These are phyloP conservation scores for Pogonognathellus flavescens DNA, from an alignment of 1,140 invertebrate species.

Conservation along the genomic window DNA sequence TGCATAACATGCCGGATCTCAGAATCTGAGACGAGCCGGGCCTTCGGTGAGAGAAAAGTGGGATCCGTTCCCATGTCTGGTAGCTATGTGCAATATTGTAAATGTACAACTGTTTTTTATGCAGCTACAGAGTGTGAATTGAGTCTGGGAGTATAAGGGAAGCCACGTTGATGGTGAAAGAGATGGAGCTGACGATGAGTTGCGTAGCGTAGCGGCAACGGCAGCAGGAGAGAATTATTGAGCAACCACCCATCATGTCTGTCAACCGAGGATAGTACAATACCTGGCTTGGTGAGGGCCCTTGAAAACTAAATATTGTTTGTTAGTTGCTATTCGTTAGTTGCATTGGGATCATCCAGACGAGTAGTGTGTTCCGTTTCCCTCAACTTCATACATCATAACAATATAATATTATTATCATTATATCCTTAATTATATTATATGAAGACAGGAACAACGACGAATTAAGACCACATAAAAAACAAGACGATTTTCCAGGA, in stretches of 20 bases:
- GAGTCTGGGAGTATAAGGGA: neutral
- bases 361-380: constrained; percentile 47
- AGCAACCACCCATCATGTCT: constrained; percentile 42
- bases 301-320: constrained; percentile 25
- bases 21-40: no score
- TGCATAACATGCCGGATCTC: no score
- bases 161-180: constrained; percentile 36
- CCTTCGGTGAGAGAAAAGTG: no score
- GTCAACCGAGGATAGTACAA: constrained; percentile 12
- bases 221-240: constrained; percentile 41
- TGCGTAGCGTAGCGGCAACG: constrained; percentile 12
- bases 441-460: no score
- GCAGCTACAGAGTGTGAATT: no score
- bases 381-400: neutral
- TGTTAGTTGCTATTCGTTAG: constrained; percentile 46
- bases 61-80: no score
- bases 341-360: constrained; percentile 44
- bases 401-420: no score
- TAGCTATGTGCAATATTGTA: no score
- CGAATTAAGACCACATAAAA: no score
- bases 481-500: no score
- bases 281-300: constrained; percentile 46
- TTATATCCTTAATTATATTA: no score
- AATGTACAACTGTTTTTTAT: no score
- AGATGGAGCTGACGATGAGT: constrained; percentile 49